These are phyloP conservation scores for Takifugu ocellatus DNA, from an alignment of 2,797 vertebrate species.

Conservation along the genomic window DNA sequence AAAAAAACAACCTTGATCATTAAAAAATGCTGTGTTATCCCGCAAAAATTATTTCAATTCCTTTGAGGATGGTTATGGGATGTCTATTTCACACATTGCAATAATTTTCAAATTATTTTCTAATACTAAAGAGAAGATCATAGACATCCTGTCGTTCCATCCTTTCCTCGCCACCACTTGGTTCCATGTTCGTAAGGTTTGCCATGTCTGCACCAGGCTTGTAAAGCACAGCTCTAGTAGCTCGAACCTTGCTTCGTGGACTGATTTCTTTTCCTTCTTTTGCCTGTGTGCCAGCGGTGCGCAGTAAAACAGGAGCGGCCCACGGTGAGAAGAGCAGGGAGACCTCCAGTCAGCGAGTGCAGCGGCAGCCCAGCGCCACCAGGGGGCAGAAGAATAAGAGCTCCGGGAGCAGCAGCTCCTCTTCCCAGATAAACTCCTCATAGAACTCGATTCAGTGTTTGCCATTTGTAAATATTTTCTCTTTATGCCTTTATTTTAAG, in stretches of 20 bases:
- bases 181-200: neutral
- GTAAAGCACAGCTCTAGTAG: neutral
- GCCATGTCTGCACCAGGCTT: neutral
- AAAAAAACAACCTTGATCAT: too few relatives aligned
- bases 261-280: neutral
- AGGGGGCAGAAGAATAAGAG: slow-evolving; percentile 87
- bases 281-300: slow-evolving; percentile 70
- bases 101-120: too few relatives aligned
- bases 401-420: slow-evolving; percentile 81
- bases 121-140: neutral
- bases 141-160: neutral
- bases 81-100: too few relatives aligned
- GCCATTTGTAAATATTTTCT: slow-evolving; percentile 30
- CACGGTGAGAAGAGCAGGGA: slow-evolving; percentile 81
- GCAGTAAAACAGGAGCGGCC: slow-evolving; percentile 76
- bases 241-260: neutral
- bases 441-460: slow-evolving; percentile 3
- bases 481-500: slow-evolving; percentile 7
- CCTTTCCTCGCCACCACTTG: neutral
- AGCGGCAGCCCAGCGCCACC: slow-evolving; percentile 86
- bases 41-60: too few relatives aligned
- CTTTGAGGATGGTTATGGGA: too few relatives aligned
- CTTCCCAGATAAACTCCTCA: slow-evolving; percentile 76
- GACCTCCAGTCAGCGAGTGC: slow-evolving; percentile 83
- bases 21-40: too few relatives aligned